phyloP scores from a whole-genome alignment of 2,888 invertebrate genomes.

The Gryllus longicercus region DNA sequence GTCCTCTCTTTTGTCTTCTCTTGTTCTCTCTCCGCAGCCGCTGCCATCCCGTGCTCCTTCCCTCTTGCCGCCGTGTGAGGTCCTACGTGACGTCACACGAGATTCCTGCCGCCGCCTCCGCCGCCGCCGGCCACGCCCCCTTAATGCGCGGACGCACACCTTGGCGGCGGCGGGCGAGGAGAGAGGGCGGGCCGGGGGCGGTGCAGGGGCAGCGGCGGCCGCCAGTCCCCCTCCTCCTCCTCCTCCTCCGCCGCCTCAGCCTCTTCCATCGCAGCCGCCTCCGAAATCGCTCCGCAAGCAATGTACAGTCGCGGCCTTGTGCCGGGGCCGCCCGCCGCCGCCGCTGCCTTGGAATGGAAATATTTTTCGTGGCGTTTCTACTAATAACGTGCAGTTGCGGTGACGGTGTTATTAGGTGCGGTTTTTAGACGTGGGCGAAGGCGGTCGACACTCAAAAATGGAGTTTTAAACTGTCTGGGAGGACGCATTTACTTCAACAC shows the following conservation, averaged over 20 bases:
- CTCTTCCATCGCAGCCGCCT: neutral
- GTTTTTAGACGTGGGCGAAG: neutral
- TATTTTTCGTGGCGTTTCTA: neutral
- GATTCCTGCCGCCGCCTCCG: slow-evolving; percentile 30
- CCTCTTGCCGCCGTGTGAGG: slow-evolving; percentile 33
- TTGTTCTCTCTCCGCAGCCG: neutral
- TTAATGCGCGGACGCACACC: slow-evolving; percentile 50
- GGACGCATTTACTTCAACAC: neutral
- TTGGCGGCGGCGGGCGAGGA: slow-evolving; percentile 35
- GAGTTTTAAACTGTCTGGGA: neutral
- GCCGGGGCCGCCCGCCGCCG: neutral
- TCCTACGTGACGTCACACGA: slow-evolving; percentile 34
- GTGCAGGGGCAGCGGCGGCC: neutral
- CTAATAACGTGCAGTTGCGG: neutral
- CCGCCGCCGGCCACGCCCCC: slow-evolving; percentile 45
- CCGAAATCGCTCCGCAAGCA: neutral
- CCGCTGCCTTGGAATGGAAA: neutral
- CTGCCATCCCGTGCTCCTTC: neutral
- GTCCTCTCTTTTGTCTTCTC: neutral
- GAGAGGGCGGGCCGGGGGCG: neutral
- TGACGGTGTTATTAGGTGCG: neutral
- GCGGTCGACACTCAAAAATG: neutral
- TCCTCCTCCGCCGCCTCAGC: no score
- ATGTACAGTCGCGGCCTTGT: neutral
- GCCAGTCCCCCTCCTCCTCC: no score